Conservation (phyloP, 2,888 invertebrate genomes). For the Tachina fera region DNA sequence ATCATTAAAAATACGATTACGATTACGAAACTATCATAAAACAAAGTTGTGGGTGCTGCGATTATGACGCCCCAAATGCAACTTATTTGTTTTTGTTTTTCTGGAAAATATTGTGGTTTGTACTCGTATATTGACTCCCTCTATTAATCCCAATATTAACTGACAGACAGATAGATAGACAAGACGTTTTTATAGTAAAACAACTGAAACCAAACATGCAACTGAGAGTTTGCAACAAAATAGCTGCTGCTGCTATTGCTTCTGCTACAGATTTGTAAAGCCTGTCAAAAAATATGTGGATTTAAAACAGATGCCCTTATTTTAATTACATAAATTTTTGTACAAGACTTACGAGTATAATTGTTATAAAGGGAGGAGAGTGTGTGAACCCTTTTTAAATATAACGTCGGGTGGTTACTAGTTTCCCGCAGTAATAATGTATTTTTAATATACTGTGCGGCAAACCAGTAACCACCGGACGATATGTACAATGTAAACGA, state of each 20-base stretch:
- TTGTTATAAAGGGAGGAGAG: background rate
- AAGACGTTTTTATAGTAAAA: slow-evolving; percentile 1
- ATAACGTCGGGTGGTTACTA: too few relatives aligned
- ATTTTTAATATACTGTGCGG: too few relatives aligned
- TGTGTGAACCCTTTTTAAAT: slow-evolving; percentile 12
- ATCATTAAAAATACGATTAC: slow-evolving; percentile 62
- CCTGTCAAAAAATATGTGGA: slow-evolving; percentile 48
- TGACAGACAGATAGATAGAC: slow-evolving; percentile 7
- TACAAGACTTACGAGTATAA: background rate
- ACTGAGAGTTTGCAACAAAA: slow-evolving; percentile 36
- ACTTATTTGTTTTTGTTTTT: slow-evolving; percentile 1
- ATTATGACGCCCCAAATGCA: slow-evolving; percentile 52
- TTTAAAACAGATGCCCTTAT: slow-evolving; percentile 65
- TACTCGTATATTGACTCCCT: background rate
- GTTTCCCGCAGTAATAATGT: too few relatives aligned
- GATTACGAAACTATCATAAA: slow-evolving; percentile 58
- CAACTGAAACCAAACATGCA: slow-evolving; percentile 36
- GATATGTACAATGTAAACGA: background rate
- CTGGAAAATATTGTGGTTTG: background rate
- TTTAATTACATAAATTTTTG: background rate
- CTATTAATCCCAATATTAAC: slow-evolving; percentile 21
- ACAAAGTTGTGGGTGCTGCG: slow-evolving; percentile 56
- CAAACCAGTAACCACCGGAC: too few relatives aligned
- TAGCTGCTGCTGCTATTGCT: slow-evolving; percentile 16
- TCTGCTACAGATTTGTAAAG: slow-evolving; percentile 41